Evolutionary conservation across 2,113 vertebrate species (phyloP).

Genomic region (Plecotus auritus): DNA sequence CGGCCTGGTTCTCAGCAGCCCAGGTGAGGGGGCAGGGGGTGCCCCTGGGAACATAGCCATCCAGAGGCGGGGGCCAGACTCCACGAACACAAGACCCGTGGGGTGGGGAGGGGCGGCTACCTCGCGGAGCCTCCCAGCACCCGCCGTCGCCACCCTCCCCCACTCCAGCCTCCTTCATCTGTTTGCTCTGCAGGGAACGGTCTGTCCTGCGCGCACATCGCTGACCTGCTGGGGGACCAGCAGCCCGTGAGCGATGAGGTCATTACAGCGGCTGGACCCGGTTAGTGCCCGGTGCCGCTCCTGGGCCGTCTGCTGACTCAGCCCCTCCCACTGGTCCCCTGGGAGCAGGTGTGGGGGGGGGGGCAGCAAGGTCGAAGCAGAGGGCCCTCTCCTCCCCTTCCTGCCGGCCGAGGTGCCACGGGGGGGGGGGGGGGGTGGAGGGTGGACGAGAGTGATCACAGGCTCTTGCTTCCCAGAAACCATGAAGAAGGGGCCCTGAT

Average conservation of each 20-base stretch:
- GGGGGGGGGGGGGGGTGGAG: too few species aligned
- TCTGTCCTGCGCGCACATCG: not conserved
- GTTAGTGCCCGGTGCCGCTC: accelerated
- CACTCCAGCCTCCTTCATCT: accelerated
- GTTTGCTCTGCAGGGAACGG: constrained; percentile 1
- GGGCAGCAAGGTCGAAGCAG: not conserved
- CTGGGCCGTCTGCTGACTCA: not conserved
- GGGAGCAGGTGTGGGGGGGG: accelerated
- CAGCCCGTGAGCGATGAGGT: not conserved
- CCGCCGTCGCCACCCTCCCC: not conserved
- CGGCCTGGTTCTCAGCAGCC: not conserved
- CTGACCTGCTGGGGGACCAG: constrained; percentile 23
- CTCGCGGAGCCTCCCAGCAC: not conserved
- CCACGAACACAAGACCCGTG: accelerated
- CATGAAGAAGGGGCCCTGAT: accelerated
- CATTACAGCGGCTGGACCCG: not conserved
- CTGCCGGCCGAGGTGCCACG: not conserved
- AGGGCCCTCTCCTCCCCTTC: not conserved
- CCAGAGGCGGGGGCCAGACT: too few species aligned
- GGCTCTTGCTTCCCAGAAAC: not conserved
- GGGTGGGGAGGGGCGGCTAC: too few species aligned
- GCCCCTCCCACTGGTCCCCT: not conserved
- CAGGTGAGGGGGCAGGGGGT: too few species aligned
- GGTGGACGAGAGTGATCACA: not conserved
- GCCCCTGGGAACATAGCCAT: not conserved